These are phyloP conservation scores for Bovichtus diacanthus DNA, from an alignment of 2,797 vertebrate genomes.

Conservation along the genomic window DNA sequence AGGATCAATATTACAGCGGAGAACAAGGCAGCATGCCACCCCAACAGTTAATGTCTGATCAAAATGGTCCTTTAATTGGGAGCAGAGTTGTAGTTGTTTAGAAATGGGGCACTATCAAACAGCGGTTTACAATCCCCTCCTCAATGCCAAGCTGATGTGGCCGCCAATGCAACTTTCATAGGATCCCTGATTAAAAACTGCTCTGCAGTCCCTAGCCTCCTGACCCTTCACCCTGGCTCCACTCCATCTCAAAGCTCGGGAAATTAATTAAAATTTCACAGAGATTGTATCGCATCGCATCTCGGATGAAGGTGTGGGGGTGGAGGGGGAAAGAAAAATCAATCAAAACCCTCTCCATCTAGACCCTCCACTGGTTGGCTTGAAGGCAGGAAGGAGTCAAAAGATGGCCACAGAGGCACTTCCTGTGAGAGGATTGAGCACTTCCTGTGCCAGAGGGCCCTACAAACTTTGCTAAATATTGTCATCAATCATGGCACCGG, in stretches of 20 bases:
- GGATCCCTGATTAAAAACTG: slow-evolving; percentile 98
- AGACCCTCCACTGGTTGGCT: slow-evolving; percentile 48
- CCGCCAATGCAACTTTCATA: slow-evolving; percentile 85
- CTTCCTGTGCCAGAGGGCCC: slow-evolving; percentile 89
- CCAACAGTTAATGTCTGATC: slow-evolving; percentile 79
- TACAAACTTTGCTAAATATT: slow-evolving; percentile 90
- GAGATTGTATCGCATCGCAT: slow-evolving; percentile 87
- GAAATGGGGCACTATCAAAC: slow-evolving; percentile 82
- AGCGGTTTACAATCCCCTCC: slow-evolving; percentile 86
- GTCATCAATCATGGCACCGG: slow-evolving; percentile 91
- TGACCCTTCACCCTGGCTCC: slow-evolving; percentile 92
- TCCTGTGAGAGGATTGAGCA: slow-evolving; percentile 89
- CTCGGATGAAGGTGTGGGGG: slow-evolving; percentile 69
- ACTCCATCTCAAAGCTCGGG: slow-evolving; percentile 92
- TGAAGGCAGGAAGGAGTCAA: slow-evolving; percentile 79
- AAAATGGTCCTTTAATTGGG: slow-evolving; percentile 88
- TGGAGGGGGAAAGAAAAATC: slow-evolving; percentile 51
- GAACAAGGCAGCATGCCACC: slow-evolving; percentile 76
- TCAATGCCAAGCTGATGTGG: slow-evolving; percentile 73
- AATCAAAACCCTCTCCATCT: slow-evolving; percentile 79
- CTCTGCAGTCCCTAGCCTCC: slow-evolving; percentile 94
- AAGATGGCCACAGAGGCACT: slow-evolving; percentile 87
- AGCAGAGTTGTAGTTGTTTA: slow-evolving; percentile 69
- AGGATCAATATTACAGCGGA: slow-evolving; percentile 79
- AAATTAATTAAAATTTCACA: slow-evolving; percentile 97